Evolutionary conservation across 2,113 vertebrate species (phyloP).

Genomic region (Caranx ignobilis): DNA sequence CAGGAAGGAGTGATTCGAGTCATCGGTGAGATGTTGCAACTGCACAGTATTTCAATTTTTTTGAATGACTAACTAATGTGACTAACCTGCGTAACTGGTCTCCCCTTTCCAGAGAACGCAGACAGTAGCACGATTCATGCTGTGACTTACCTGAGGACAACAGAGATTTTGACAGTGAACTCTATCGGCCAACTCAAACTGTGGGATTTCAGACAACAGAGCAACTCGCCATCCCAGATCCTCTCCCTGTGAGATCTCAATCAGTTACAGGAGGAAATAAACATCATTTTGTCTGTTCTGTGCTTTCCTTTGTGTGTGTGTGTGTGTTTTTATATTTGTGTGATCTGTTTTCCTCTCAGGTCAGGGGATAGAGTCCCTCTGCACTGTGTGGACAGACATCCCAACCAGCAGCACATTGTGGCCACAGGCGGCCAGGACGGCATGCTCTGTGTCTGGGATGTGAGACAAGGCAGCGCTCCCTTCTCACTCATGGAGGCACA

Average conservation of each 20-base stretch:
- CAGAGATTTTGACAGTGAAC: slow-evolving; percentile 96
- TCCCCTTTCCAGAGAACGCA: slow-evolving; percentile 88
- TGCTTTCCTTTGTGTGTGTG: not conserved
- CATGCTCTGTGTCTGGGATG: slow-evolving; percentile 97
- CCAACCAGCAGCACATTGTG: slow-evolving; percentile 96
- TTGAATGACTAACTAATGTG: not conserved
- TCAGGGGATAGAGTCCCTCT: slow-evolving; percentile 93
- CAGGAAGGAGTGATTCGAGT: slow-evolving; percentile 87
- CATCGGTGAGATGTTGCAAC: slow-evolving; percentile 86
- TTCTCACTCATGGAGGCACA: slow-evolving; percentile 96
- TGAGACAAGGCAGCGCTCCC: slow-evolving; percentile 91
- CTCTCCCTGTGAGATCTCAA: slow-evolving; percentile 89
- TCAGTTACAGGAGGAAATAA: not conserved
- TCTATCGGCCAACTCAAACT: slow-evolving; percentile 97
- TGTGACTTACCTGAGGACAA: slow-evolving; percentile 92
- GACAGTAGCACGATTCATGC: slow-evolving; percentile 97
- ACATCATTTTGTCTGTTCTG: not conserved
- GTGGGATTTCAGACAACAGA: slow-evolving; percentile 95
- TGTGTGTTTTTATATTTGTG: not conserved
- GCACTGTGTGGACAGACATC: slow-evolving; percentile 96
- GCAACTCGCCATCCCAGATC: slow-evolving; percentile 93
- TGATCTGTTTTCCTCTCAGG: slow-evolving; percentile 70
- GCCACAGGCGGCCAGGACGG: slow-evolving; percentile 96
- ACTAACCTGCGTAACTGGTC: not conserved
- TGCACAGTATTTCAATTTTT: not conserved